Evolutionary conservation across 1,140 invertebrate species (phyloP).

Genomic region (Temnothorax nylanderi): DNA sequence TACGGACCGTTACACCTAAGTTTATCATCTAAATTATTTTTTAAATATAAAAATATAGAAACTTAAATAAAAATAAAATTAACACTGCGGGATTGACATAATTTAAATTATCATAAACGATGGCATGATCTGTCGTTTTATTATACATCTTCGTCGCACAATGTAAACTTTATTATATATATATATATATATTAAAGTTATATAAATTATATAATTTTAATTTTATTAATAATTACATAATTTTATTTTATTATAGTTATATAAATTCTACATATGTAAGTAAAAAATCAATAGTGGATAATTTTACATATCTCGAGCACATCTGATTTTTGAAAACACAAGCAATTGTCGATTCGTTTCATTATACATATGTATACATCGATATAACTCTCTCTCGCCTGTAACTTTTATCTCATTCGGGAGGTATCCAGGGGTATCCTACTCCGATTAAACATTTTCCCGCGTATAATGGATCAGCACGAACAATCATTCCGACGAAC

Average conservation of each 20-base stretch:
- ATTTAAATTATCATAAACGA: not conserved
- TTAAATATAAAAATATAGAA: not conserved
- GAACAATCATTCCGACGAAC: constrained; percentile 8
- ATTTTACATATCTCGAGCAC: not conserved
- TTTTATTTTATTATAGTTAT: too few relatives aligned
- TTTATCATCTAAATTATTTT: not conserved
- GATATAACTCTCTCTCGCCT: constrained; percentile 55
- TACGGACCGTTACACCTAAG: not conserved
- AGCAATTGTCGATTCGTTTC: not conserved
- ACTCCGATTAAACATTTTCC: constrained; percentile 8
- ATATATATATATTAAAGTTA: not conserved
- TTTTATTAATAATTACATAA: too few relatives aligned
- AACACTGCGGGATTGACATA: not conserved
- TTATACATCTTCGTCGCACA: not conserved
- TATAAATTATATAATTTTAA: not conserved
- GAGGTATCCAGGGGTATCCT: too few relatives aligned
- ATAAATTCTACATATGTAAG: not conserved
- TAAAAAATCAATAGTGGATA: not conserved
- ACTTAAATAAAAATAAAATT: not conserved
- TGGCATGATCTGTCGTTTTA: not conserved
- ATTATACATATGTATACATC: constrained; percentile 15
- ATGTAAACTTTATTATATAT: not conserved
- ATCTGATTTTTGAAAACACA: not conserved
- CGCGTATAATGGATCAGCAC: constrained; percentile 2
- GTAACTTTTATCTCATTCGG: not conserved